Evolutionary conservation across 2,797 vertebrate species (phyloP).

Genomic region (Diplodus sargus): DNA sequence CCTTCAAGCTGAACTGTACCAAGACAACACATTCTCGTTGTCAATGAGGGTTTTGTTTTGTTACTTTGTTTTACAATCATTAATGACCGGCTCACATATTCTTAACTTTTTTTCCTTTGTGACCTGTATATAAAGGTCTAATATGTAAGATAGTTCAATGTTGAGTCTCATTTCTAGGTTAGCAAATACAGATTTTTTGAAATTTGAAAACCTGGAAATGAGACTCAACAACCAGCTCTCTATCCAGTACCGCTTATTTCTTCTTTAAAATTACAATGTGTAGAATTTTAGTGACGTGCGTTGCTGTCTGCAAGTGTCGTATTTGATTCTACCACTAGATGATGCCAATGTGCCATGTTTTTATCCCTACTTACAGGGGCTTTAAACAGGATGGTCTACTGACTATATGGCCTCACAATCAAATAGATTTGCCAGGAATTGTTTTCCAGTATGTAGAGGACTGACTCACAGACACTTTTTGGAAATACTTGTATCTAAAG

Average conservation of each 20-base stretch:
- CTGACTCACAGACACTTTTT: neutral
- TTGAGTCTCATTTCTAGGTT: too few relatives aligned
- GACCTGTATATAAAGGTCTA: neutral
- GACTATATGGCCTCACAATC: too few relatives aligned
- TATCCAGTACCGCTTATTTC: too few relatives aligned
- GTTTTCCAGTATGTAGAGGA: too few relatives aligned
- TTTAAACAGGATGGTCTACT: neutral
- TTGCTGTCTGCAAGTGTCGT: neutral
- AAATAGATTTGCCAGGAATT: too few relatives aligned
- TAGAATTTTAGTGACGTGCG: neutral
- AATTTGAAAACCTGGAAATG: too few relatives aligned
- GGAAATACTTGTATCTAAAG: neutral
- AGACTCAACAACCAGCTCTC: too few relatives aligned
- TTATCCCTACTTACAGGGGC: neutral
- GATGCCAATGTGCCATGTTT: neutral
- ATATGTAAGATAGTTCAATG: too few relatives aligned
- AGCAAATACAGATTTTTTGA: too few relatives aligned
- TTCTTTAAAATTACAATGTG: neutral
- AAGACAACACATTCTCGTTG: neutral
- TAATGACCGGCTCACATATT: too few relatives aligned
- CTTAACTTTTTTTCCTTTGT: accelerated
- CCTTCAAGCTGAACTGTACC: neutral
- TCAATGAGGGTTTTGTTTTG: too few relatives aligned
- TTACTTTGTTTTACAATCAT: too few relatives aligned
- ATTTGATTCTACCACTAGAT: neutral